Conservation (phyloP, 1,140 invertebrate species). For the Leptonema lineaticorne region DNA sequence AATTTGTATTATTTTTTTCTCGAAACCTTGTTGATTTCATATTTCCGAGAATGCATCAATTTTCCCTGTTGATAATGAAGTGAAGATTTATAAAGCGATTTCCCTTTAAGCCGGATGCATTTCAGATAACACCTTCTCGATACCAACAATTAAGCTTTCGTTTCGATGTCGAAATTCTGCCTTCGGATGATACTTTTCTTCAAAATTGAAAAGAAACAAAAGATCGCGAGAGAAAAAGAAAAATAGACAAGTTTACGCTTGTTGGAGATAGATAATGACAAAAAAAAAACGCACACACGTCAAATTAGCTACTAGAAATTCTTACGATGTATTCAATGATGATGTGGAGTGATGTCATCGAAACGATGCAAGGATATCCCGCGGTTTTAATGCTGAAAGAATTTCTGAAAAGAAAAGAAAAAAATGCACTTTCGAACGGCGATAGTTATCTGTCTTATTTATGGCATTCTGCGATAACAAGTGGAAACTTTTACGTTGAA, state of each 20-base stretch:
- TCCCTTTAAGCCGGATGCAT: constrained; percentile 2
- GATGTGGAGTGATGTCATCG: constrained; percentile 15
- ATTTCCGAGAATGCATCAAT: background rate
- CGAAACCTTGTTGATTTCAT: background rate
- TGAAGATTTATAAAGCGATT: background rate
- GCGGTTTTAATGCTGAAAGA: constrained; percentile 26
- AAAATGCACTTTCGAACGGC: constrained; percentile 15
- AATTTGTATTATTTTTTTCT: too few relatives aligned
- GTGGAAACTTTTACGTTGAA: constrained; percentile 23
- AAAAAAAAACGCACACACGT: background rate
- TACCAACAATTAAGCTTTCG: background rate
- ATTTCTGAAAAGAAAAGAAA: too few relatives aligned
- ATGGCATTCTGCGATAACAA: constrained; percentile 31
- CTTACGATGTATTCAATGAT: background rate
- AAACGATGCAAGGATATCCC: background rate
- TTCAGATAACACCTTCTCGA: background rate
- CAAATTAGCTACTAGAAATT: constrained; percentile 13
- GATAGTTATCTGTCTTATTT: constrained; percentile 35
- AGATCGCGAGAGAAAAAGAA: too few relatives aligned
- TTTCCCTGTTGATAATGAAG: background rate
- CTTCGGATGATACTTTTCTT: too few relatives aligned
- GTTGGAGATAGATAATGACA: background rate
- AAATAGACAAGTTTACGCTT: background rate
- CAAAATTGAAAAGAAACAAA: too few relatives aligned
- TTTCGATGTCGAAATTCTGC: background rate